Conservation (phyloP, 2,113 vertebrate genomes). For the Hyperoodon ampullatus region DNA sequence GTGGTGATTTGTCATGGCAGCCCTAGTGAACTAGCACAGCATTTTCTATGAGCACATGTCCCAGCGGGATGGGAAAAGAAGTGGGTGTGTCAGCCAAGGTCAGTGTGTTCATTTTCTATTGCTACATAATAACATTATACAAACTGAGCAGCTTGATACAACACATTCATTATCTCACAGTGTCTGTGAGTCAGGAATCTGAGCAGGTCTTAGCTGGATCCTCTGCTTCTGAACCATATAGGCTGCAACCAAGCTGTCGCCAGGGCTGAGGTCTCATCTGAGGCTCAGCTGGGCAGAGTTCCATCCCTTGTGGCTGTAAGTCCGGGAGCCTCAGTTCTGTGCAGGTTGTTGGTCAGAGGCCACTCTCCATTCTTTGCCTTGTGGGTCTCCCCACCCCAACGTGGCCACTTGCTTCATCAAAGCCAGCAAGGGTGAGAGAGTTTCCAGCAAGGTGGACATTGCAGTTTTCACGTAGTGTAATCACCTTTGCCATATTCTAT, state of each 20-base stretch:
- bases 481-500: neutral
- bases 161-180: neutral
- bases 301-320: neutral
- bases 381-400: neutral
- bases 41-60: fast-evolving
- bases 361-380: neutral
- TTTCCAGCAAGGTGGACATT: neutral
- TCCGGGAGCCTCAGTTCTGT: neutral
- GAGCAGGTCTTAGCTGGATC: neutral
- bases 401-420: neutral
- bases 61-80: too few species aligned
- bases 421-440: neutral
- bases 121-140: too few species aligned
- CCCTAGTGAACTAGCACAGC: neutral
- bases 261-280: neutral
- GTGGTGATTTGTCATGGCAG: neutral
- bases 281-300: fast-evolving
- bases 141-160: neutral
- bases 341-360: neutral
- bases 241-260: neutral
- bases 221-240: neutral
- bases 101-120: neutral
- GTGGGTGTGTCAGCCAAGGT: neutral
- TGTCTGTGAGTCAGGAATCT: neutral
- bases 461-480: neutral